phyloP scores from a whole-genome alignment of 1,140 invertebrate genomes.

The Zelostemma sp. region DNA sequence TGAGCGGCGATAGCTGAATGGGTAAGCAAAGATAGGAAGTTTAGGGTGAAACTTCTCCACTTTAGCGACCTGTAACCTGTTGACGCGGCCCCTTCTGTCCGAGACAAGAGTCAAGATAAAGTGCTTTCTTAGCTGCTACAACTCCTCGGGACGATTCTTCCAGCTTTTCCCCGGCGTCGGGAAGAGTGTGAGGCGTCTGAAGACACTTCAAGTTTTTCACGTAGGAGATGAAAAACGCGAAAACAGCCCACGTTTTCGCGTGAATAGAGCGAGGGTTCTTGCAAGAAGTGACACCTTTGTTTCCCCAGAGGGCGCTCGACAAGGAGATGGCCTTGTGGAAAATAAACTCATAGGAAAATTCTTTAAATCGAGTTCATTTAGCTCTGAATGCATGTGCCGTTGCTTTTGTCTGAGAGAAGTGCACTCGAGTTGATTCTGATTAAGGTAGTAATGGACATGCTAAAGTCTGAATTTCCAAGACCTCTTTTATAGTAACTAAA shows the following conservation, averaged over 20 bases:
- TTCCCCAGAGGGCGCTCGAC: slow-evolving; percentile 55
- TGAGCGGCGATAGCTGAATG: slow-evolving; percentile 46
- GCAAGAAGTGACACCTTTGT: slow-evolving; percentile 60
- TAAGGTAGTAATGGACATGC: too few species aligned
- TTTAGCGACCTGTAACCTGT: slow-evolving; percentile 59
- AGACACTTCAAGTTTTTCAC: slow-evolving; percentile 25
- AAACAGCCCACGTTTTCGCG: slow-evolving; percentile 18
- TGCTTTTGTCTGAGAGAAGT: not conserved
- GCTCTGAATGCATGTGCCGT: not conserved
- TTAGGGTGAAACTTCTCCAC: slow-evolving; percentile 49
- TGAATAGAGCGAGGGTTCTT: slow-evolving; percentile 39
- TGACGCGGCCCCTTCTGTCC: slow-evolving; percentile 48
- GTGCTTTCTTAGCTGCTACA: slow-evolving; percentile 60
- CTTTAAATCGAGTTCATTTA: not conserved
- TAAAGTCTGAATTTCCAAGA: too few species aligned
- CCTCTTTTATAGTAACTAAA: too few species aligned
- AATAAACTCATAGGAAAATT: slow-evolving; percentile 41
- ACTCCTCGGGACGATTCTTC: slow-evolving; percentile 18
- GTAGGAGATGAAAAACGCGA: slow-evolving; percentile 33
- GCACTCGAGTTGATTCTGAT: too few species aligned
- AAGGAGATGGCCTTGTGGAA: slow-evolving; percentile 51
- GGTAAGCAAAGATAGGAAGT: slow-evolving; percentile 53
- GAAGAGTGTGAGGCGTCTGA: slow-evolving; percentile 16
- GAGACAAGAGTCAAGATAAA: slow-evolving; percentile 55
- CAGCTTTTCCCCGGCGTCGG: slow-evolving; percentile 24